These are phyloP conservation scores for Amia ocellicauda DNA, from an alignment of 2,113 vertebrate species.

Conservation along the genomic window DNA sequence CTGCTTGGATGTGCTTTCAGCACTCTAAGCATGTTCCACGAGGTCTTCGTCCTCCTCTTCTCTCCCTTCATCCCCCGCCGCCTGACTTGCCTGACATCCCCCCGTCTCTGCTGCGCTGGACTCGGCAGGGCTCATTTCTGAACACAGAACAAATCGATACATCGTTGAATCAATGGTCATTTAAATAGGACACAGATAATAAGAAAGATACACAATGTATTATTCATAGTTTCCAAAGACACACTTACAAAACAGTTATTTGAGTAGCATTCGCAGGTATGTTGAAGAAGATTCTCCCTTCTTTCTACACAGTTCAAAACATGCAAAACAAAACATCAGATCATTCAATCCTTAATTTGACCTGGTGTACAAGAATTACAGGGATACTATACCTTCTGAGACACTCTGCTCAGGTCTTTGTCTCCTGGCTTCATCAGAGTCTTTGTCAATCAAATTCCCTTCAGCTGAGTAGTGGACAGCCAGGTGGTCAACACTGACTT, in stretches of 20 bases:
- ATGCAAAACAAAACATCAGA: too few species aligned
- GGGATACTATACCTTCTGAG: conserved; percentile 54
- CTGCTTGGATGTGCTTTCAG: conserved; percentile 42
- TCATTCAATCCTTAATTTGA: too few species aligned
- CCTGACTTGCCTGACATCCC: too few species aligned
- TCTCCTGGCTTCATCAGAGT: conserved; percentile 86
- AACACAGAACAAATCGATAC: not conserved
- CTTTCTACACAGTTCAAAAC: too few species aligned
- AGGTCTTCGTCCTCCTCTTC: conserved; percentile 41
- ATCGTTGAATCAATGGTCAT: too few species aligned
- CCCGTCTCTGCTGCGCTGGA: conserved; percentile 18
- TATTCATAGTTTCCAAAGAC: too few species aligned
- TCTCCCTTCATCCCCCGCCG: conserved; percentile 33
- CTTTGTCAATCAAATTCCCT: conserved; percentile 78
- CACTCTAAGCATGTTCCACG: conserved; percentile 49
- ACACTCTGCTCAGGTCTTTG: conserved; percentile 56
- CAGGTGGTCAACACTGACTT: conserved; percentile 74
- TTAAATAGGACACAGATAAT: too few species aligned
- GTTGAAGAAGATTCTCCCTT: too few species aligned
- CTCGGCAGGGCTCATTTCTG: conserved; percentile 35
- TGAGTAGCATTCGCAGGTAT: too few species aligned
- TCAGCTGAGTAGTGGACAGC: conserved; percentile 78
- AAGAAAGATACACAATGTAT: too few species aligned
- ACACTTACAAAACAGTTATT: too few species aligned
- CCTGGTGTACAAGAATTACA: too few species aligned